Base-by-base conservation (phyloP, 2,888 invertebrate genomes). In the Hylaea fasciaria region DNA sequence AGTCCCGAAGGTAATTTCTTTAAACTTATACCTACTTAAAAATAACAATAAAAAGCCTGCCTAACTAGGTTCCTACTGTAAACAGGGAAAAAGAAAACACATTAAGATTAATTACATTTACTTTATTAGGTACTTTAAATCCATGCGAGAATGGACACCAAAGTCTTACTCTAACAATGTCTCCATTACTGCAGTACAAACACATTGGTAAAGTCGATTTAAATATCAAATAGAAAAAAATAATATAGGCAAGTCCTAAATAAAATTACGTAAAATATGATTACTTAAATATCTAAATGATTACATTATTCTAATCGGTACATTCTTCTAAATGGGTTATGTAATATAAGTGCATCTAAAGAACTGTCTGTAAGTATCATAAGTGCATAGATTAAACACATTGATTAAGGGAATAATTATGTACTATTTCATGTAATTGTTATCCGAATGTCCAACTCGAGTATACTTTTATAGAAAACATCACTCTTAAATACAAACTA, bases 81-180 rank as follows among this genome's bases (percentile, higher is more conserved):
- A n/a, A 10, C 11, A 3, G n/a, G 14, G 48, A 54, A 49, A 65
- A n/a, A n/a, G n/a, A 57, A 65, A 62, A 67, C 37, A 57, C 46
- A 62, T 68, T 71, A 78, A 71, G 72, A 64, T 74, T 80, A 80
- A 81, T 86, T 83, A 80, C 85, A 81, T 85, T 82, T 82, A 84
- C 76, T 90, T 89, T 86, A 88, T 81, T 87, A n/a, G n/a, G n/a
- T n/a, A 66, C 57, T 64, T 62, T 63, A 68, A 70, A 63, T 90
- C 89, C 89, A 89, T 87, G 83, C 82, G 85, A 78, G 78, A 80
- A 87, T 87, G 89, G 89, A 91, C 85, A 89, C 83, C 80, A 83
- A 86, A 78, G 74, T 77, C 79, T 81, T 79, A 80, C 85, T 84
- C 86, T 78, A 83, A 70, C 85, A 91, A 87, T 88, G 88, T 86